phyloP scores from a whole-genome alignment of 2,888 invertebrate species.

The Ophion ellenae region DNA sequence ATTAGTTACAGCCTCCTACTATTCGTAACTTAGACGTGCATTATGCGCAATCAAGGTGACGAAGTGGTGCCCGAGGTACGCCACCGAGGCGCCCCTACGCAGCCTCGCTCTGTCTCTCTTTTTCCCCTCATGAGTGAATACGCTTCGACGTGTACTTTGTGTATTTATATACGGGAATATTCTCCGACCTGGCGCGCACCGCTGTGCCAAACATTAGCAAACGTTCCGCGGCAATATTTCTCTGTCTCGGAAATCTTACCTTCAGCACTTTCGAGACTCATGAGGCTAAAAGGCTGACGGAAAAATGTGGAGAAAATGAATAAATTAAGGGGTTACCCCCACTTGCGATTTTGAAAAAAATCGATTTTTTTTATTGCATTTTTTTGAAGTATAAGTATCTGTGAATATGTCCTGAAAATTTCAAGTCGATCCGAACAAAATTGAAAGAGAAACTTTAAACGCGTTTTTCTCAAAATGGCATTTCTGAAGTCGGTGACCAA shows the following conservation, averaged over 20 bases:
- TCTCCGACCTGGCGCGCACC: neutral
- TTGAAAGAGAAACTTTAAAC: no score
- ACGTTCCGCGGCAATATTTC: constrained; percentile 51
- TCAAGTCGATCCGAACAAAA: no score
- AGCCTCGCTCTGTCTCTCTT: constrained; percentile 5
- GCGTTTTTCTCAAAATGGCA: no score
- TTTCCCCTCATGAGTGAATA: constrained; percentile 54
- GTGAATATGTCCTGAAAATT: no score
- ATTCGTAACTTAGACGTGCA: constrained; percentile 80
- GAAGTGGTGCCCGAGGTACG: constrained; percentile 70
- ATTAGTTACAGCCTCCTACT: constrained; percentile 80
- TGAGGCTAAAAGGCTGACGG: neutral
- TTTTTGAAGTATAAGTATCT: no score
- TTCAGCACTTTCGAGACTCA: constrained; percentile 1
- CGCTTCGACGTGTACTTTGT: constrained; percentile 35
- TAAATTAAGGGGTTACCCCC: no score
- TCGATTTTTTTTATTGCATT: no score
- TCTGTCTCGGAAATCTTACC: constrained; percentile 20
- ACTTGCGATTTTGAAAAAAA: no score
- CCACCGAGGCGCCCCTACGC: constrained; percentile 4
- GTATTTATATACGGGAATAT: neutral
- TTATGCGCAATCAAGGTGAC: constrained; percentile 82
- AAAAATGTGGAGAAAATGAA: neutral
- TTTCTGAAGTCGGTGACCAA: no score
- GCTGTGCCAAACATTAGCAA: neutral